Percentiles rank a stretch among this genome's conserved stretches.
phyloP scores from a whole-genome alignment of 2,113 vertebrate genomes.

The Galemys pyrenaicus region DNA sequence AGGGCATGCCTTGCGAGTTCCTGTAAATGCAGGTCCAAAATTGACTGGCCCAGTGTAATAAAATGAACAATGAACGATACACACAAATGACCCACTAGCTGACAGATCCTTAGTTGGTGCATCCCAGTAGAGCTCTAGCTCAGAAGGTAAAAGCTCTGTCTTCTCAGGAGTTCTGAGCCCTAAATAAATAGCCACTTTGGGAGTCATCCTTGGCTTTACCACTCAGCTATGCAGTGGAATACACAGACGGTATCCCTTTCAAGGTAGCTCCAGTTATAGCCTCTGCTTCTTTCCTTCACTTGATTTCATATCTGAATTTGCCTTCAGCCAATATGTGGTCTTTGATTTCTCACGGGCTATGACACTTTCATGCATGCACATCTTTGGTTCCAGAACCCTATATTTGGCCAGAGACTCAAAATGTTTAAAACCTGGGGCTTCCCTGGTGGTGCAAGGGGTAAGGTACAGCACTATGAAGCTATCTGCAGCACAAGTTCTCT shows the following conservation, averaged over 20 bases:
- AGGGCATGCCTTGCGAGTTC: neutral
- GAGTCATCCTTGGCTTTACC: neutral
- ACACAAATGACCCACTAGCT: neutral
- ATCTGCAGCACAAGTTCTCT: too few relatives aligned
- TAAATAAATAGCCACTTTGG: neutral
- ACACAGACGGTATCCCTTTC: neutral
- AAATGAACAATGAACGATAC: neutral
- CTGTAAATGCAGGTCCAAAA: neutral
- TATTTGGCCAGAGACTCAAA: neutral
- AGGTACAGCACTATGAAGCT: too few relatives aligned
- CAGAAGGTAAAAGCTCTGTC: neutral
- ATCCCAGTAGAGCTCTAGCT: neutral
- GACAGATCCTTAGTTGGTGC: neutral
- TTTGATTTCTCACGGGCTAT: neutral
- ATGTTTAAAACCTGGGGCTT: neutral
- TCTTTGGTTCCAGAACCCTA: neutral
- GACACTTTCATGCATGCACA: neutral
- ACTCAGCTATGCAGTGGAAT: neutral
- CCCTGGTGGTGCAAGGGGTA: too few relatives aligned
- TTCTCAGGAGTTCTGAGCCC: neutral
- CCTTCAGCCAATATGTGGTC: neutral
- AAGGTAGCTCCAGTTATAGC: neutral
- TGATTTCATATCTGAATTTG: neutral
- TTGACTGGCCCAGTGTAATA: neutral
- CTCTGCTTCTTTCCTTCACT: neutral